A percentile compares a stretch with the other conserved stretches of the same genome.
Evolutionary conservation across 2,797 vertebrate genomes (phyloP).

Genomic region (Catamblyrhynchus diadema): DNA sequence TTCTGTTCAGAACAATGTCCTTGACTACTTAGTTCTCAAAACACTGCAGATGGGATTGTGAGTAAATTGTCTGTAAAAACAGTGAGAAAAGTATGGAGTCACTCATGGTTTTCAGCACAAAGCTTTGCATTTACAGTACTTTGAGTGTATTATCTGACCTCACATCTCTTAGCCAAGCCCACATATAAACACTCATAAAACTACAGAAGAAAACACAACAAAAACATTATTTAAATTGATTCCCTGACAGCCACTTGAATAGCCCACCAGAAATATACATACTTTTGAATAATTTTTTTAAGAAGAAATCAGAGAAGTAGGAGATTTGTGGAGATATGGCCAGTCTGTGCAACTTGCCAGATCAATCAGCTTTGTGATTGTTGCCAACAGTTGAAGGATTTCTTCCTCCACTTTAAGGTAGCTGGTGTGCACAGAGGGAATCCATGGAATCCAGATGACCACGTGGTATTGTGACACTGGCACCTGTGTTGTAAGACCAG

Average conservation of each 20-base stretch:
- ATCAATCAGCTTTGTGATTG: not conserved
- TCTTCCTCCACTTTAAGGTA: not conserved
- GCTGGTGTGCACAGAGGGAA: not conserved
- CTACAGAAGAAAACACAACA: conserved; percentile 17
- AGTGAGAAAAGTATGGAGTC: not conserved
- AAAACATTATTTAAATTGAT: not conserved
- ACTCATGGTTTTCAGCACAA: not conserved
- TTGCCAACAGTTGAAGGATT: not conserved
- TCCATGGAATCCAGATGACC: not conserved
- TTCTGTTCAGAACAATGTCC: not conserved
- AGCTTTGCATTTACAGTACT: not conserved
- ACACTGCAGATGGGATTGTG: not conserved
- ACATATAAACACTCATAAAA: not conserved
- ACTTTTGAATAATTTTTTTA: not conserved
- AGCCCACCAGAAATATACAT: not conserved
- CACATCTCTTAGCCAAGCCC: not conserved
- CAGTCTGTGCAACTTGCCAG: not conserved
- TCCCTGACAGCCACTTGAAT: not conserved
- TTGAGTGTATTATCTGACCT: not conserved
- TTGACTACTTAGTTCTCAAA: not conserved
- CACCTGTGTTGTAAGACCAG: too few species aligned
- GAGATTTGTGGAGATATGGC: not conserved
- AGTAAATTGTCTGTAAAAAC: not conserved
- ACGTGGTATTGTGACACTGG: not conserved
- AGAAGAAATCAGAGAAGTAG: not conserved